Base-by-base conservation (phyloP, 2,888 invertebrate species). In the Ommatoiulus sabulosus region DNA sequence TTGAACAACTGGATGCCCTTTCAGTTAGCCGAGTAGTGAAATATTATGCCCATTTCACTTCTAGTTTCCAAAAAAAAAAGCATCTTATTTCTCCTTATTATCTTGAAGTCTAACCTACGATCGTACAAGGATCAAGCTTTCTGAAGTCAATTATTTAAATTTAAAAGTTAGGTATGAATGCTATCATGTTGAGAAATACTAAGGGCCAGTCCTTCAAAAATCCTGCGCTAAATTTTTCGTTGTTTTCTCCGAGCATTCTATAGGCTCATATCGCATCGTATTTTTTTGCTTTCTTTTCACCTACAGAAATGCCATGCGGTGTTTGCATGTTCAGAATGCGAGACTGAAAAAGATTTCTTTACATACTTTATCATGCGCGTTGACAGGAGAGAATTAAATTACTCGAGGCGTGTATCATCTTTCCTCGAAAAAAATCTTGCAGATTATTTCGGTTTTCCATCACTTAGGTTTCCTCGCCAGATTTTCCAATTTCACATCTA, bases 331-430 rank as follows among this genome's bases (percentile, higher is more conserved):
- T 80, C 3, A 80, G 12, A 80, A 80, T 80, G 80, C 35, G 15
- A 80, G 35, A 4, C 80, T 80, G 35, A 12, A 35, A 24, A 80
- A 35, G 72, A 80, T 80, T 10, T 80, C 72, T 80, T 80, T 35
- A 35, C 80, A 80, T 35, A 35, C 80, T 80, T 80, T 80, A 80
- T 80, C 80, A 80, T 80, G 5, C 80, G 35, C 80, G 80, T 80
- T 80, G 80, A 80, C 80, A 80, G 80, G 35, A 80, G 80, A 35
- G 35, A 80, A 80, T 80, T 80, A 80, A 80, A 80, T 80, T 80
- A 80, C 80, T 12, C 35, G 80, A 35, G 12, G 10, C 80, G 35
- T 80, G 80, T 35, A 80, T 80, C 80, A 80, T 35, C 35, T 80
- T 80, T 35, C 80, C 24, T 80, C 3, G 35, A 35, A 80, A 80